Evolutionary conservation across 2,888 invertebrate genomes (phyloP), one percentile per base, ranked within the genome.

Genomic region (Athetis lepigone): DNA sequence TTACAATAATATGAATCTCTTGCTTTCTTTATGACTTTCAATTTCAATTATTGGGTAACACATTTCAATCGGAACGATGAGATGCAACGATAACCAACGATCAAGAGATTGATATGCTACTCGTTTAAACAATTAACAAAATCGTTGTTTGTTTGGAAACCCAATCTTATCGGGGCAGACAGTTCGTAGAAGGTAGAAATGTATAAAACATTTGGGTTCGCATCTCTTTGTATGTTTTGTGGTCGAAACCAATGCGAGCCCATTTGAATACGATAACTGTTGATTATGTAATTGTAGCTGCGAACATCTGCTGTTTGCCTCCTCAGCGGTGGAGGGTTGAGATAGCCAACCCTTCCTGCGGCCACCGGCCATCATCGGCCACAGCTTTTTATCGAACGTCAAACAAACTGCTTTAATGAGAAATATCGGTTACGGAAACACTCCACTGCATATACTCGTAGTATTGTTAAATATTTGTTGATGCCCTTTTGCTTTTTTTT

Each of bases 341-440:
- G 86, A 88, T 86, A 88, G 82, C 82, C 80, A 89, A 90, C 92
- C 92, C 92, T 92, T 91, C 82, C 84, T 66, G 75, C 82, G 89
- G 83, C 90, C 90, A 89, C 85, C 91, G 94, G 90, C 90, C 89
- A 90, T 88, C 85, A 87, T 54, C 60, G 87, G 84, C 88, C 87
- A 83, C 76, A 80, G 86, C 88, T 95, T 94, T 95, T 95, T 94
- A 94, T 92, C 90, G 81, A 79, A 88, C 75, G 68, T 81, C 89
- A 92, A 94, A 93, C 90, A 94, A 86, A 83, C 82, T 83, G 82
- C 79, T 85, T 89, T 92, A 94, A 95, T 92, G 93, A 94, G 93
- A 92, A 93, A 93, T 94, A 94, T 94, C 92, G 87, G 92, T 94
- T 92, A 92, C 94, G 91, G 92, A 93, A 93, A 93, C 89, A 90